Percentiles rank a stretch among this genome's conserved stretches.
These are phyloP conservation scores for Galerucella pusilla DNA, from an alignment of 2,888 invertebrate species.

Conservation along the genomic window DNA sequence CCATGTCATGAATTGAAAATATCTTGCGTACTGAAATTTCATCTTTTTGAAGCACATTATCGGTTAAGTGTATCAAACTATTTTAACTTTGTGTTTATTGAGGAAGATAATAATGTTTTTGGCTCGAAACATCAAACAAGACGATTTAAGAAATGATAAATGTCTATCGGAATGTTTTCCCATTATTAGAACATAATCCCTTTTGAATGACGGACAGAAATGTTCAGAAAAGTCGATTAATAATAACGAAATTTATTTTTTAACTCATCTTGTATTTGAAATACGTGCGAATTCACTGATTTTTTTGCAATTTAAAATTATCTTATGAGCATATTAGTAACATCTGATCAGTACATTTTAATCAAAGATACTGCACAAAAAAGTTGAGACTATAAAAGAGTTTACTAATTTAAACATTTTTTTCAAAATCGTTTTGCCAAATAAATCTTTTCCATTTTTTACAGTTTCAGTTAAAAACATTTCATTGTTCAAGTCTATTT, in stretches of 20 bases:
- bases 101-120: no score
- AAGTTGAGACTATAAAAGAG: background rate
- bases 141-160: background rate
- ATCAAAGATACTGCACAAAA: background rate
- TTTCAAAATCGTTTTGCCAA: background rate
- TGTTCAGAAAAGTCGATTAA: background rate
- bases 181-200: background rate
- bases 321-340: conserved; percentile 10
- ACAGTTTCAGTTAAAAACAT: background rate
- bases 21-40: background rate
- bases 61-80: background rate
- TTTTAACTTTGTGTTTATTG: no score
- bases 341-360: background rate
- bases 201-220: background rate
- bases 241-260: background rate
- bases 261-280: background rate
- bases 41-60: background rate
- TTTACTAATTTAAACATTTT: background rate
- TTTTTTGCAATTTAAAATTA: background rate
- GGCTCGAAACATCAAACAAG: background rate
- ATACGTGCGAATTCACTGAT: conserved; percentile 16
- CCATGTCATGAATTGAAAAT: no score
- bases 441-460: background rate
- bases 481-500: background rate
- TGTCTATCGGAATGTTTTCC: background rate